Evolutionary conservation across 1,140 invertebrate species (phyloP).

Genomic region (Melanaphis sacchari): DNA sequence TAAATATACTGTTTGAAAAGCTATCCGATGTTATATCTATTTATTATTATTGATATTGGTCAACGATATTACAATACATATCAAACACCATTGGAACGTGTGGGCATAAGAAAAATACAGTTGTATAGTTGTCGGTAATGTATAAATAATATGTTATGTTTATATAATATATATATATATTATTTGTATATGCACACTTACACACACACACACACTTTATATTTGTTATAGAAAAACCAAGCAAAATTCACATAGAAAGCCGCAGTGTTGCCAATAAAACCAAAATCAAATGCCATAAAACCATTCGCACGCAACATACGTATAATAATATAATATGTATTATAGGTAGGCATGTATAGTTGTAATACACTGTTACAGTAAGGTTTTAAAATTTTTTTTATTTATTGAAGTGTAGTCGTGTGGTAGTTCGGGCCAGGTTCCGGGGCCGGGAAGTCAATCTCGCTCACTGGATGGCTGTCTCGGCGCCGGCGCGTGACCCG

Average conservation of each 20-base stretch:
- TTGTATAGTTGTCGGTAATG: not conserved
- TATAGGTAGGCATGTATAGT: not conserved
- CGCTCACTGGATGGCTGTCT: conserved; percentile 17
- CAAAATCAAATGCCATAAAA: conserved; percentile 27
- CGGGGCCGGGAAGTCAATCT: conserved; percentile 51
- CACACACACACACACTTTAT: not conserved
- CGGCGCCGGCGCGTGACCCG: conserved; percentile 18
- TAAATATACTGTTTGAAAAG: not conserved
- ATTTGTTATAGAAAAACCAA: conserved; percentile 34
- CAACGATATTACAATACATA: not conserved
- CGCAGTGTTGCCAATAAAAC: conserved; percentile 21
- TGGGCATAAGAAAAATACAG: not conserved
- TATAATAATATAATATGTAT: not conserved
- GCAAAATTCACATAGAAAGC: conserved; percentile 49
- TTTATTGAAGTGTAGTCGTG: not conserved
- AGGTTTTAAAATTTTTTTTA: not conserved
- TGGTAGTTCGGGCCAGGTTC: not conserved
- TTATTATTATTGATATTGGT: not conserved
- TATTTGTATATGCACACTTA: not conserved
- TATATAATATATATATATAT: not conserved
- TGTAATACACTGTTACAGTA: not conserved
- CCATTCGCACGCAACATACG: conserved; percentile 18
- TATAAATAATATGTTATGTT: not conserved
- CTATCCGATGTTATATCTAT: not conserved
- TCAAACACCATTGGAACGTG: not conserved